These are phyloP conservation scores for Lithophane socia DNA, from an alignment of 2,888 invertebrate species.

Conservation along the genomic window DNA sequence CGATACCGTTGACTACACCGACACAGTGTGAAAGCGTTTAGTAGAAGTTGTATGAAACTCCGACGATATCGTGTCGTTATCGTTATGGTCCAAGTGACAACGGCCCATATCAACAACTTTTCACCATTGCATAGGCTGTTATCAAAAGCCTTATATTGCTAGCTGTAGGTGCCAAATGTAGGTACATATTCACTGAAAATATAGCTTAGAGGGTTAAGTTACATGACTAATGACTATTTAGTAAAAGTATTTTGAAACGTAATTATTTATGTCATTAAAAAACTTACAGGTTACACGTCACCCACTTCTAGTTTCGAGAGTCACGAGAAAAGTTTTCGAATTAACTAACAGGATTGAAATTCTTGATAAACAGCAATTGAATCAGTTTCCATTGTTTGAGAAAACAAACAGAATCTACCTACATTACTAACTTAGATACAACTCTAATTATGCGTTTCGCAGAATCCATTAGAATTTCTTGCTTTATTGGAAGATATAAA, in stretches of 20 bases:
- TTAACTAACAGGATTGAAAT: background rate
- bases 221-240: too few species aligned
- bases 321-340: conserved; percentile 2
- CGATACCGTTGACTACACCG: too few species aligned
- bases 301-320: background rate
- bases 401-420: conserved; percentile 10
- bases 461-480: conserved; percentile 16
- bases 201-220: background rate
- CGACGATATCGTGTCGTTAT: too few species aligned
- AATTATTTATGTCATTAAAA: background rate
- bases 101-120: background rate
- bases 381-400: conserved; percentile 15
- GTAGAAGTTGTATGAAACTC: too few species aligned
- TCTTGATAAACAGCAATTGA: conserved; percentile 6
- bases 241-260: background rate
- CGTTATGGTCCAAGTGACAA: too few species aligned
- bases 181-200: background rate
- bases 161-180: background rate
- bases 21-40: too few species aligned
- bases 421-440: conserved; percentile 13
- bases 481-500: conserved; percentile 12
- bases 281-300: background rate
- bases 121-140: background rate
- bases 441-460: conserved; percentile 18
- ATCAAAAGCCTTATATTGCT: background rate